Evolutionary conservation across 23 tunicate genomes (phyloP), one percentile per base, ranked within the genome.

Genomic region (Botrylloides violaceus): DNA sequence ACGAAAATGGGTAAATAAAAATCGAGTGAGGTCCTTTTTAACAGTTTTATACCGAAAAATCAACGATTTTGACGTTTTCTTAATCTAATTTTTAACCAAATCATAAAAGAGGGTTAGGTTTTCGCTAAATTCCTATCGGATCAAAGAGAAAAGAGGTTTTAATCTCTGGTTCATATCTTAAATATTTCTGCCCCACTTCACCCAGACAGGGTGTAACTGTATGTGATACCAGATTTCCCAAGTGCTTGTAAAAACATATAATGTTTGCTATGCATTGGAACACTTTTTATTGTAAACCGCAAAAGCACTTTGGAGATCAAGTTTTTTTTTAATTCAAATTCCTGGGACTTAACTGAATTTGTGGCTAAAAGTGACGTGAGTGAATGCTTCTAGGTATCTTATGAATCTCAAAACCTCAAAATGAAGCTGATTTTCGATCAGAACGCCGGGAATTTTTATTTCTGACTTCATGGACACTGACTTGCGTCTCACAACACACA

Each of bases 1-100:
- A 43, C 53, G 53, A 43, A 43, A 43, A 43, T 43, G 53, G 53
- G 53, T 43, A 43, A 43, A 43, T 43, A 43, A 43, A 43, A 43
- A 7, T 43, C 53, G 15, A 43, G 53, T 43, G 53, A 15, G 53
- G 53, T 43, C 53, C 12, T 43, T 43, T 43, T 43, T 43, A 7
- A 43, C 53, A 15, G 15, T 43, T 43, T 43, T 43, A 43, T 43
- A 15, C 53, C 53, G 12, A 9, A 15, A 43, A 7, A 7, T 43
- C 53, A 7, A 15, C 15, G 53, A 7, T 43, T 43, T 15, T 43
- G 53, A 43, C 9, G 53, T 15, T 7, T 15, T 43, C 53, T n/a
- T 43, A 43, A 43, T 43, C 53, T 43, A 15, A 43, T 43, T 9
- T 9, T 15, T 9, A 15, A 43, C 12, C 53, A 15, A 43, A 15